Conservation (phyloP, 2,113 vertebrate species). For the Amphiprion percula region DNA sequence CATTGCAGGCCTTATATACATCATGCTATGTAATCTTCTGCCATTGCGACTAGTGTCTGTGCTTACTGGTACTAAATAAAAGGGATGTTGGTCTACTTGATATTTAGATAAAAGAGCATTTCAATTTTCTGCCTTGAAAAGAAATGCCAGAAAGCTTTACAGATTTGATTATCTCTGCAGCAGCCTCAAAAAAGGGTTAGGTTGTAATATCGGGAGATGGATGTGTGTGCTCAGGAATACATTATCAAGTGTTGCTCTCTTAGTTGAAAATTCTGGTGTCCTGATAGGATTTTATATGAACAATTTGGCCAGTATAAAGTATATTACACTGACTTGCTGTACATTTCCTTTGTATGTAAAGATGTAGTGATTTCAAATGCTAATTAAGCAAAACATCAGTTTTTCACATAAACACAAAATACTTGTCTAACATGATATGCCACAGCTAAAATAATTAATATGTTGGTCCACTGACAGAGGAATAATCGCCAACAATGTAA, state of each 20-base stretch:
- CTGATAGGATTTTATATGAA: not conserved
- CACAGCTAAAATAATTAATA: not conserved
- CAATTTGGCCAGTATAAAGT: not conserved
- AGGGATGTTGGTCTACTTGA: conserved; percentile 13
- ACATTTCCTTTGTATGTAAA: not conserved
- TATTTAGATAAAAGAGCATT: conserved; percentile 43
- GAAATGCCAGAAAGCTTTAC: conserved; percentile 28
- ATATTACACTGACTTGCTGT: not conserved
- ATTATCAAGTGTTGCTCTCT: conserved; percentile 16
- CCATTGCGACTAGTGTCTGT: not conserved
- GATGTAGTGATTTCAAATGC: not conserved
- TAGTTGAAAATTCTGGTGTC: not conserved
- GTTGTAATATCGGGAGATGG: conserved; percentile 22
- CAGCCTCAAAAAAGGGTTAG: conserved; percentile 37
- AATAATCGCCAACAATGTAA: too few relatives aligned
- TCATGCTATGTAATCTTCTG: not conserved
- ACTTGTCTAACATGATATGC: not conserved
- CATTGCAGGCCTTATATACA: not conserved
- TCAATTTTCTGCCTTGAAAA: conserved; percentile 24
- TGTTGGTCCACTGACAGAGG: too few relatives aligned
- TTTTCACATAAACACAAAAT: not conserved
- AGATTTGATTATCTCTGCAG: conserved; percentile 56
- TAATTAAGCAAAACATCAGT: not conserved
- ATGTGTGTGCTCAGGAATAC: conserved; percentile 12
- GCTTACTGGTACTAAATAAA: not conserved